Base-by-base conservation (phyloP, 2,797 vertebrate species). In the Spinus pinus region DNA sequence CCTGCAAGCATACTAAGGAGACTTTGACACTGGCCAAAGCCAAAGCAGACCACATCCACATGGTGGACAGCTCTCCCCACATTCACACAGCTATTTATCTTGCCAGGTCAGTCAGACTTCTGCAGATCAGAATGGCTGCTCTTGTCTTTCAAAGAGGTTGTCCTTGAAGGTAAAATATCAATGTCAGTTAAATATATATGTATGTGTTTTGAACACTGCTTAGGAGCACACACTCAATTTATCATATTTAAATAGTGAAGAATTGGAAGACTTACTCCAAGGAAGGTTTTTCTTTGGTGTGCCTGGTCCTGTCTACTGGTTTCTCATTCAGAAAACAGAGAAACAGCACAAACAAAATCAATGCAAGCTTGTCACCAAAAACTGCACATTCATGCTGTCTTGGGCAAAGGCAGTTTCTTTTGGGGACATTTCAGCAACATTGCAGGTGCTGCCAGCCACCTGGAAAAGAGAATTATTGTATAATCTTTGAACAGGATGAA, bases 401-500 rank as follows among this genome's bases (percentile, higher is more conserved):
- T 35, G 35, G 81, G 41, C 51, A 90, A 90, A 95, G 12, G 33
- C 67, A 84, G 64, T 66, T 93, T 94, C 72, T 93, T 90, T 28
- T 28, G 67, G 64, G 60, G 77, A 82, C 6, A 37, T 77, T 81
- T 94, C 58, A 86, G 88, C 67, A 92, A 65, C 75, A 46, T 1
- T 2, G 5, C n/a, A 79, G 77, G 56, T 85, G 74, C 70, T 83
- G 93, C 88, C 91, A 94, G 87, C 67, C 77, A 91, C 73, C 46
- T 66, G 88, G 86, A 87, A 81, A 81, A 57, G 25, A 54, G 83
- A 85, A 66, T 44, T 62, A 83, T 42, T 57, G 17, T 65, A 83
- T 35, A 25, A 71, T 50, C 42, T 92, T 74, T 90, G 94, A 95
- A 67, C 9, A 5, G 80, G 79, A 96, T 3, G 7, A 93, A 95